A percentile compares a stretch with the other conserved stretches of the same genome.
These are phyloP conservation scores for Chaitophorus viminalis DNA, from an alignment of 2,888 invertebrate species.

Conservation along the genomic window DNA sequence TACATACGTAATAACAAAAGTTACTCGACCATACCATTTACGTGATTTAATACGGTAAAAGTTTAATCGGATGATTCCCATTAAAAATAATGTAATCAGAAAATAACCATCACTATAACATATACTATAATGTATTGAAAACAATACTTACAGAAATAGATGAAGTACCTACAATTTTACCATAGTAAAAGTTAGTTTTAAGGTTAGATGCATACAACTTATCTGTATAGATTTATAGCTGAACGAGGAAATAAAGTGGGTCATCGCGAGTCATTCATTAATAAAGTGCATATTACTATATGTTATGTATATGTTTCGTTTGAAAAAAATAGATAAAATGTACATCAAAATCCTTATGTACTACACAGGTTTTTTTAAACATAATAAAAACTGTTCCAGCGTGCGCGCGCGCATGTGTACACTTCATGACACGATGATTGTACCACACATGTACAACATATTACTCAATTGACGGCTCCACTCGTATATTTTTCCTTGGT, in stretches of 20 bases:
- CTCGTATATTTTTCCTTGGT: background rate
- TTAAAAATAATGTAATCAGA: background rate
- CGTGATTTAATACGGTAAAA: background rate
- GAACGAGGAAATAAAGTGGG: background rate
- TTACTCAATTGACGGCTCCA: constrained; percentile 26
- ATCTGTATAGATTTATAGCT: background rate
- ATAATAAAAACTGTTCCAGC: background rate
- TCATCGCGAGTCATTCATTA: constrained; percentile 9
- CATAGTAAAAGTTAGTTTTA: background rate
- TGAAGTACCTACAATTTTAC: background rate
- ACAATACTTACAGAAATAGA: background rate
- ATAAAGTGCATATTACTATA: background rate
- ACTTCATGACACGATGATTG: background rate
- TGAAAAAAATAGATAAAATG: background rate
- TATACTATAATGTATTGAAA: background rate
- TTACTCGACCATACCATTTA: too few relatives aligned
- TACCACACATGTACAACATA: constrained; percentile 25
- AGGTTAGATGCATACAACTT: background rate
- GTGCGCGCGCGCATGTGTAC: background rate
- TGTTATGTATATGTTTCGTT: background rate
- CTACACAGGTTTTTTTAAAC: background rate
- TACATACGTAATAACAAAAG: too few relatives aligned
- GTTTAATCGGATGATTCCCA: background rate
- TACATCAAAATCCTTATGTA: background rate
- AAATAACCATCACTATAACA: background rate